These are phyloP conservation scores for Hypolimnas misippus DNA, from an alignment of 2,888 invertebrate genomes.

Conservation along the genomic window DNA sequence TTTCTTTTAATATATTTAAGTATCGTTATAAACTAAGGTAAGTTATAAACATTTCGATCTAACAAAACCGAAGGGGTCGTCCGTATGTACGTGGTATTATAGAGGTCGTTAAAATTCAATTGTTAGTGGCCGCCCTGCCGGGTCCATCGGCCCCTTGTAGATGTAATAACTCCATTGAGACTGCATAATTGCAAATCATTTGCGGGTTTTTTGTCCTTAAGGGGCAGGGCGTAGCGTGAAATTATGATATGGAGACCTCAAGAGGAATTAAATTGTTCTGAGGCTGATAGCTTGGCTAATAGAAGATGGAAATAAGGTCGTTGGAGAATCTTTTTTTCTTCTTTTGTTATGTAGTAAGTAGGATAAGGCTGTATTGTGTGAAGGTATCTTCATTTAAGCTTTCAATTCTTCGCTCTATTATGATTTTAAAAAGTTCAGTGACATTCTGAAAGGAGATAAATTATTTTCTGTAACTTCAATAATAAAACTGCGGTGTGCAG, in stretches of 20 bases:
- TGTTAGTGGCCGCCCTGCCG: slow-evolving; percentile 72
- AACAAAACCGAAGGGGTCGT: slow-evolving; percentile 17
- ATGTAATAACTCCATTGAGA: slow-evolving; percentile 81
- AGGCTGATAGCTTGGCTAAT: slow-evolving; percentile 18
- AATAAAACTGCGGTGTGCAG: no score
- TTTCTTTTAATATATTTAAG: no score
- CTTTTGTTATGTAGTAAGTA: background rate
- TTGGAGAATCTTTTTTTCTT: background rate
- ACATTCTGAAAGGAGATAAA: no score
- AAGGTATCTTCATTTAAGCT: background rate
- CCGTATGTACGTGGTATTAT: slow-evolving; percentile 64
- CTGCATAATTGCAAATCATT: slow-evolving; percentile 83
- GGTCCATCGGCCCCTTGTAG: slow-evolving; percentile 62
- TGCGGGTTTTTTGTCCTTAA: slow-evolving; percentile 70
- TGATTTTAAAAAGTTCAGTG: no score
- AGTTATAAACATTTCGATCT: background rate
- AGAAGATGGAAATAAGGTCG: slow-evolving; percentile 13
- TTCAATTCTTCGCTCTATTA: background rate
- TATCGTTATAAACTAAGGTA: no score
- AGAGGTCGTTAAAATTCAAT: slow-evolving; percentile 82
- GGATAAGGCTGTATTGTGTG: background rate
- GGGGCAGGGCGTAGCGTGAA: slow-evolving; percentile 49
- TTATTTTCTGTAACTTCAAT: no score
- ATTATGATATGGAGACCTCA: slow-evolving; percentile 43
- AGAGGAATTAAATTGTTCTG: slow-evolving; percentile 30